A percentile compares a stretch with the other conserved stretches of the same genome.
Conservation (phyloP, 1,140 invertebrate species). For the Pemphigus obesinymphae region DNA sequence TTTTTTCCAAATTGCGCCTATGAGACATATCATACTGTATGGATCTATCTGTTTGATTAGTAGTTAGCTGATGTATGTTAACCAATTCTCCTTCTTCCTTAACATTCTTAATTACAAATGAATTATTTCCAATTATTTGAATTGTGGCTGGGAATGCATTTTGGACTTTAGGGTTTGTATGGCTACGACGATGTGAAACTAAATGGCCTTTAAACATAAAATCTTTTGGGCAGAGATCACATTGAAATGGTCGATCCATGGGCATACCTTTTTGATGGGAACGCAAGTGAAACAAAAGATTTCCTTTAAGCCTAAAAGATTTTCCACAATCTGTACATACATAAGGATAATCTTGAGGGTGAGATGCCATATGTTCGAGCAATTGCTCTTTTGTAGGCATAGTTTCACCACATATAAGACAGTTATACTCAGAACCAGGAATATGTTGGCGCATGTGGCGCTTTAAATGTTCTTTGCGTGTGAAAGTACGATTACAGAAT, state of each 20-base stretch:
- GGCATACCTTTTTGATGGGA: conserved; percentile 83
- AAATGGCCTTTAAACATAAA: conserved; percentile 67
- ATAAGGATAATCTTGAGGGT: conserved; percentile 66
- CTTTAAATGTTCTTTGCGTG: conserved; percentile 73
- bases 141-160: conserved; percentile 39
- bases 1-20: conserved; percentile 23
- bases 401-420: conserved; percentile 78
- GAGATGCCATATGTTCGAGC: conserved; percentile 74
- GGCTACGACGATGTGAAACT: conserved; percentile 63
- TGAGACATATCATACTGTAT: conserved; percentile 30
- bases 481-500: conserved; percentile 75
- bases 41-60: conserved; percentile 74
- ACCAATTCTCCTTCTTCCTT: conserved; percentile 70
- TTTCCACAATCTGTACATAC: conserved; percentile 49
- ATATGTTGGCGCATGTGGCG: conserved; percentile 83
- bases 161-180: conserved; percentile 61
- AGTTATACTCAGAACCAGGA: conserved; percentile 79
- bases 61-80: conserved; percentile 74
- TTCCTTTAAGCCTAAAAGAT: conserved; percentile 48
- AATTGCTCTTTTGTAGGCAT: conserved; percentile 82
- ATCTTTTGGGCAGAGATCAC: conserved; percentile 54
- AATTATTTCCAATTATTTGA: conserved; percentile 35
- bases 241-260: conserved; percentile 76
- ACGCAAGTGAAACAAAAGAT: conserved; percentile 67
- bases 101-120: conserved; percentile 48